Percentiles rank a stretch among this genome's conserved stretches.
phyloP scores from a whole-genome alignment of 2,888 invertebrate species.

The Tiliacea aurago region DNA sequence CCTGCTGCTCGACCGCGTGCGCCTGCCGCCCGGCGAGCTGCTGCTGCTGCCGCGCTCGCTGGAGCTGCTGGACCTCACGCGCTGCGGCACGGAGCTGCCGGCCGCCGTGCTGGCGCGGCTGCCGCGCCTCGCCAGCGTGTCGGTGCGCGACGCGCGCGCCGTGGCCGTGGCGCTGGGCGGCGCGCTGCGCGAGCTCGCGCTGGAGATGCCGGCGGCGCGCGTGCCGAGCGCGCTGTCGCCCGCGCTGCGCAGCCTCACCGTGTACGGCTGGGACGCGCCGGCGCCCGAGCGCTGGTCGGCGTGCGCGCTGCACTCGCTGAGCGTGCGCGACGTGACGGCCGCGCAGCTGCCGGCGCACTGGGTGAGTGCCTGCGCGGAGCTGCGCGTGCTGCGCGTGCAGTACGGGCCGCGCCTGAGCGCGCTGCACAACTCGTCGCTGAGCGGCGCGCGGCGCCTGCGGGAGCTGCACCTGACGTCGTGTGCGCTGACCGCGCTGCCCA shows the following conservation, averaged over 20 bases:
- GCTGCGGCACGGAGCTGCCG: constrained; percentile 17
- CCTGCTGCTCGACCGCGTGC: constrained; percentile 26
- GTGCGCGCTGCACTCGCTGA: constrained; percentile 48
- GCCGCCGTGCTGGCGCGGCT: constrained; percentile 33
- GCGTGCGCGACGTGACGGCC: constrained; percentile 7
- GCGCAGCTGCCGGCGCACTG: constrained; percentile 32
- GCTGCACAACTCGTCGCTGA: constrained; percentile 4
- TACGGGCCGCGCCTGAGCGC: background rate
- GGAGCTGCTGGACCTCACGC: constrained; percentile 29
- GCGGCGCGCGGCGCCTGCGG: constrained; percentile 16
- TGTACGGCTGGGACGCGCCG: constrained; percentile 42
- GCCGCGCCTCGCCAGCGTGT: constrained; percentile 23
- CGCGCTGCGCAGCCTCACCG: constrained; percentile 42
- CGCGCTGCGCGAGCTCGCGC: constrained; percentile 30
- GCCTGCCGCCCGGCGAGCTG: constrained; percentile 26
- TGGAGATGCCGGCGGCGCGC: constrained; percentile 20
- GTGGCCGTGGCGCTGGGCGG: constrained; percentile 32
- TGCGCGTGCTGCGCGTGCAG: constrained; percentile 15
- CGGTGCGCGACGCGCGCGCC: constrained; percentile 21
- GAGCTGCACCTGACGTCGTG: constrained; percentile 32
- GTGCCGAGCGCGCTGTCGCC: constrained; percentile 47
- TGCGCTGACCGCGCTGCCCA: constrained; percentile 59
- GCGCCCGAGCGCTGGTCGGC: constrained; percentile 49
- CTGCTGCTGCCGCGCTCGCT: constrained; percentile 25
- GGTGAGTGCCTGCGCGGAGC: constrained; percentile 12